A percentile compares a stretch with the other conserved stretches of the same genome.
phyloP scores from a whole-genome alignment of 1,140 invertebrate species.

The Zelostemma sp. region DNA sequence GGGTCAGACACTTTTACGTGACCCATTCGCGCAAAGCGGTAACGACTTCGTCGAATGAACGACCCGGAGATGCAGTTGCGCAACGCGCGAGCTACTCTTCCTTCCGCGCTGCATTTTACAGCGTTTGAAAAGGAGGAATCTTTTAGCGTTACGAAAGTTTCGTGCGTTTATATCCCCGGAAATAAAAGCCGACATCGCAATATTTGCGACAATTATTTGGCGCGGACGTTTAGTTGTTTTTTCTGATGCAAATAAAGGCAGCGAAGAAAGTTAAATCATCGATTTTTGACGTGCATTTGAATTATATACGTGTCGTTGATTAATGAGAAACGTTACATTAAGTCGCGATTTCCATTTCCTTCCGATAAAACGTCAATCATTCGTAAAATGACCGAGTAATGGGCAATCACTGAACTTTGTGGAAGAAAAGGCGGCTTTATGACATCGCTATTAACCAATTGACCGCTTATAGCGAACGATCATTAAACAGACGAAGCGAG shows the following conservation, averaged over 20 bases:
- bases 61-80: slow-evolving; percentile 21
- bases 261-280: too few relatives aligned
- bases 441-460: not conserved
- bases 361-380: not conserved
- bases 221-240: too few relatives aligned
- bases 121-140: too few relatives aligned
- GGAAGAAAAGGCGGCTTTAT: not conserved
- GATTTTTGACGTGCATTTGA: too few relatives aligned
- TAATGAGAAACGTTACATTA: too few relatives aligned
- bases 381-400: not conserved
- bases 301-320: too few relatives aligned
- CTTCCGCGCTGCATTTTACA: slow-evolving; percentile 16
- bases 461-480: not conserved
- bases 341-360: not conserved
- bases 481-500: not conserved
- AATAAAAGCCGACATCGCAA: too few relatives aligned
- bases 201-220: too few relatives aligned
- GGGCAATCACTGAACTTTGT: not conserved
- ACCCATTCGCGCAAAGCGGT: slow-evolving; percentile 27
- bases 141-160: too few relatives aligned
- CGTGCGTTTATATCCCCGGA: not conserved
- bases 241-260: too few relatives aligned
- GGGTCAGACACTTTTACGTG: slow-evolving; percentile 37
- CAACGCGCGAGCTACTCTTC: slow-evolving; percentile 31
- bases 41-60: slow-evolving; percentile 16